These are phyloP conservation scores for Drosophila trapezifrons DNA, from an alignment of 1,140 invertebrate species.

Conservation along the genomic window DNA sequence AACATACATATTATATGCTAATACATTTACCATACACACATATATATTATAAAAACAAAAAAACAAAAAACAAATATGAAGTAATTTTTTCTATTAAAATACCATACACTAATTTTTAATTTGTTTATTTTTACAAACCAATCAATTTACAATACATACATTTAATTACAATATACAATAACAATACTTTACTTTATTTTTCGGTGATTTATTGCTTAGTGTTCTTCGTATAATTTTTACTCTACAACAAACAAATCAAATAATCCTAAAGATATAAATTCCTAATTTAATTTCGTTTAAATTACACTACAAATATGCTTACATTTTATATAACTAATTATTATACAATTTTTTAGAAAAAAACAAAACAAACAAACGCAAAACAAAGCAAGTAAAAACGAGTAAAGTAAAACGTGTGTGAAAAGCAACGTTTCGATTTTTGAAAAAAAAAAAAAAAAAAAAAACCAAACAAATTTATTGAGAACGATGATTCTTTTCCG, in stretches of 20 bases:
- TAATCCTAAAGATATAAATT: slow-evolving; percentile 77
- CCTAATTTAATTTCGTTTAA: slow-evolving; percentile 82
- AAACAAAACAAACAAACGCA: slow-evolving; percentile 60
- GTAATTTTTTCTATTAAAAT: slow-evolving; percentile 76
- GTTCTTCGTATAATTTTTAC: slow-evolving; percentile 75
- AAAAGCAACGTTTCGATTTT: slow-evolving; percentile 73
- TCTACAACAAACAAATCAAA: slow-evolving; percentile 64
- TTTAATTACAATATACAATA: slow-evolving; percentile 69
- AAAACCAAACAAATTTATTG: slow-evolving; percentile 59
- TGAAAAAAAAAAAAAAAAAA: slow-evolving; percentile 59
- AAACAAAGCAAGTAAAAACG: slow-evolving; percentile 57
- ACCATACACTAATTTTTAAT: slow-evolving; percentile 79
- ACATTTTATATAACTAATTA: slow-evolving; percentile 80
- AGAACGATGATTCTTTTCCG: slow-evolving; percentile 30
- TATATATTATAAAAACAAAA: slow-evolving; percentile 56
- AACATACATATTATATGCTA: slow-evolving; percentile 71
- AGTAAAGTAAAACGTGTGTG: slow-evolving; percentile 75
- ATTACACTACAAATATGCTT: slow-evolving; percentile 78
- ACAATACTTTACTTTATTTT: slow-evolving; percentile 73
- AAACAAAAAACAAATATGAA: slow-evolving; percentile 61
- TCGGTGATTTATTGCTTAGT: slow-evolving; percentile 83
- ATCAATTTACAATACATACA: slow-evolving; percentile 50
- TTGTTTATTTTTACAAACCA: slow-evolving; percentile 76
- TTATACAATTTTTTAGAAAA: slow-evolving; percentile 68
- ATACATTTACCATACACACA: slow-evolving; percentile 77